Conservation (phyloP, 2,797 vertebrate genomes). For the Sternotherus odoratus region DNA sequence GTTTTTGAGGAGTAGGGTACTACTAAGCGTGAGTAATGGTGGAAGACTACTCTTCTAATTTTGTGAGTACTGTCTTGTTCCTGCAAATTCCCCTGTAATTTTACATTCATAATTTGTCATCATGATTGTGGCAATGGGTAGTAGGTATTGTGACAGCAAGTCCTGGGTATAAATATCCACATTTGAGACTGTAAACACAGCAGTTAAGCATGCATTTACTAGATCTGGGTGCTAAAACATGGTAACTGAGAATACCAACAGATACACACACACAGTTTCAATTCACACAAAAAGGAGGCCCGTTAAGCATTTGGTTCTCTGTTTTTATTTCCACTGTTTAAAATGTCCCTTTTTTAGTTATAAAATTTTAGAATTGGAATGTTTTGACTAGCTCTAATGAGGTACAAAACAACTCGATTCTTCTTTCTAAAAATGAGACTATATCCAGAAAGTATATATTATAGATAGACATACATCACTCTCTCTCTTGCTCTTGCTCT, state of each 20-base stretch:
- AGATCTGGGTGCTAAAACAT: background rate
- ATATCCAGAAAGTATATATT: background rate
- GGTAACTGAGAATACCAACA: background rate
- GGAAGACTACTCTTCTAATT: background rate
- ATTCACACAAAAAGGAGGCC: background rate
- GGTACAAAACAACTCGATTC: background rate
- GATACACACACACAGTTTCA: background rate
- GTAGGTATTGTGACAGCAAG: background rate
- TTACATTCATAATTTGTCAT: background rate
- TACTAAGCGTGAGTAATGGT: background rate
- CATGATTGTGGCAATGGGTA: background rate
- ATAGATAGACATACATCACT: background rate
- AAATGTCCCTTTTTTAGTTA: background rate
- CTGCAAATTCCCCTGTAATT: background rate
- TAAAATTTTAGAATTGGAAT: background rate
- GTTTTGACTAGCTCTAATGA: background rate
- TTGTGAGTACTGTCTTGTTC: background rate
- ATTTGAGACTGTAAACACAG: background rate
- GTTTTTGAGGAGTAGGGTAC: background rate
- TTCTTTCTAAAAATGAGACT: background rate
- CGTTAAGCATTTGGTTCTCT: background rate
- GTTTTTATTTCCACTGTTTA: background rate
- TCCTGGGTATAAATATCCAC: accelerated
- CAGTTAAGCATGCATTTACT: accelerated
- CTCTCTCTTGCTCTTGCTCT: too few species aligned